Base-by-base conservation (phyloP, 1,140 invertebrate genomes). In the Macrosteles quadrilineatus region DNA sequence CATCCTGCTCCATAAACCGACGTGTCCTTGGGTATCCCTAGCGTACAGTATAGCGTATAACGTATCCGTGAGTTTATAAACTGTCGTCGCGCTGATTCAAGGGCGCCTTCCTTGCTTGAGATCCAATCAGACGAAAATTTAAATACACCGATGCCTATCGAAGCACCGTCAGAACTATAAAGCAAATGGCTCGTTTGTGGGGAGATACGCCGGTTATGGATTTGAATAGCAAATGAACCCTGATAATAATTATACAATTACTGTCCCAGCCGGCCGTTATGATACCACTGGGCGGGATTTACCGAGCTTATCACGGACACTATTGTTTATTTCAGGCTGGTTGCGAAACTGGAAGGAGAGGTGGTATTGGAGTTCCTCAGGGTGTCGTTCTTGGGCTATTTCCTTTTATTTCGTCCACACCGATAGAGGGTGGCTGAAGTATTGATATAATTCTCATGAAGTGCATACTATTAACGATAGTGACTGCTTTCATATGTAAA, bases 181-280 rank as follows among this genome's bases (percentile, higher is more conserved):
- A 59, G 25, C 55, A 59, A 14, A 11, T 4, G 55, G 55, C 47
- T 59, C 55, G 55, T 59, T 59, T 59, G 55, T 59, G 12, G 2
- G 55, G 23, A 59, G 55, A 29, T 53, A 29, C 55, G 17, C 14
- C 55, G 55, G 55, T 59, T 59, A 59, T 27, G 55, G 55, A 59
- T 59, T 59, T 59, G 55, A 59, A 59, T 59, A 59, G 55, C 55
- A 59, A 59, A 59, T 59, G 55, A 59, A 59, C 55, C 55, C 55
- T 29, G 55, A 59, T 59, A 59, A 27, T 59, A 59, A 59, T 59
- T 59, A 59, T 59, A 59, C 55, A 59, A 59, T 59, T 59, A 59
- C 23, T 59, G 55, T 59, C 55, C 47, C 12, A 23, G 25, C 12
- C 55, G 27, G 12, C 25, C 55, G 23, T 59, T 59, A 59, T 29